Conservation (phyloP, 2,797 vertebrate genomes). For the Pachyuromys duprasi region DNA sequence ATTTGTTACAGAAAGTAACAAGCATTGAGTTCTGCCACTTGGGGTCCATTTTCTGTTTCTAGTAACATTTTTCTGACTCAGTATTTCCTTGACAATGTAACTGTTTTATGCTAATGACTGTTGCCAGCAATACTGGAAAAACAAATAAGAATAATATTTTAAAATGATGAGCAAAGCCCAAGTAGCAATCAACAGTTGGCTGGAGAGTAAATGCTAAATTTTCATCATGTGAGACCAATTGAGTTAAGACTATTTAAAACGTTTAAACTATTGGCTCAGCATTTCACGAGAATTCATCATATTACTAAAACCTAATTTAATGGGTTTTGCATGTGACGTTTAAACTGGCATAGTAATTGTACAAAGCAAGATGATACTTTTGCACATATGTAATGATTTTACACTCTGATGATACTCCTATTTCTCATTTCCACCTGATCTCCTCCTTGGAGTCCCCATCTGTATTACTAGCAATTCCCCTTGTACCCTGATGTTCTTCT, state of each 20-base stretch:
- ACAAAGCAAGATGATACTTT: not conserved
- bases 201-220: slow-evolving; percentile 25
- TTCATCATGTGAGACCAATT: slow-evolving; percentile 15
- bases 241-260: not conserved
- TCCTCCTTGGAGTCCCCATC: not conserved
- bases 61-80: not conserved
- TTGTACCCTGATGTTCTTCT: not conserved
- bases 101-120: not conserved
- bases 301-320: slow-evolving; percentile 10
- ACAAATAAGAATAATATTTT: not conserved
- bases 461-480: not conserved
- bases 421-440: not conserved
- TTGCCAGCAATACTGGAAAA: not conserved
- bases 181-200: not conserved
- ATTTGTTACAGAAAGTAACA: not conserved
- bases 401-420: not conserved
- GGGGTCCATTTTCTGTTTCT: not conserved
- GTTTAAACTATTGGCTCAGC: not conserved
- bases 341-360: not conserved
- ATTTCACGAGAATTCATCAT: not conserved
- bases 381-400: not conserved
- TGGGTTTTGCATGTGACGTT: not conserved
- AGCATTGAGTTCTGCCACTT: not conserved
- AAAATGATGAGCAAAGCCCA: not conserved
- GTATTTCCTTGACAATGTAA: not conserved